Percentiles rank a stretch among this genome's conserved stretches.
These are phyloP conservation scores for Penaeus vannamei DNA, from an alignment of 1,140 invertebrate genomes.

Conservation along the genomic window DNA sequence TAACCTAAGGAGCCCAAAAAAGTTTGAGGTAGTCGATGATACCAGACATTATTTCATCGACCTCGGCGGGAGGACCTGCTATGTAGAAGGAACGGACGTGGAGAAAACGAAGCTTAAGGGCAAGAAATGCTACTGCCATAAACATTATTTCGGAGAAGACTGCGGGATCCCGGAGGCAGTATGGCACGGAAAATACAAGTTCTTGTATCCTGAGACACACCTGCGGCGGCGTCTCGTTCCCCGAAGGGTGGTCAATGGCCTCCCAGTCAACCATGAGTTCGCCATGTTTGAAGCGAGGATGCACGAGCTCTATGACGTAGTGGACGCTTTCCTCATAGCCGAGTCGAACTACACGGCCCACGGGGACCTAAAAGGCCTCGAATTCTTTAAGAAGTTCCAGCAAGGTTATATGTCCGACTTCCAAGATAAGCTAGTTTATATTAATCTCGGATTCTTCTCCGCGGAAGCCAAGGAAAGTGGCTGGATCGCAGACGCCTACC, in stretches of 20 bases:
- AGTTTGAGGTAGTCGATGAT: slow-evolving; percentile 30
- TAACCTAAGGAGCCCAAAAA: neutral
- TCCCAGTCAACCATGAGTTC: slow-evolving; percentile 76
- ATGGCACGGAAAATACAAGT: slow-evolving; percentile 64
- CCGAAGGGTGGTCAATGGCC: slow-evolving; percentile 76
- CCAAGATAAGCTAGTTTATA: slow-evolving; percentile 76
- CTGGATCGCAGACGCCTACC: slow-evolving; percentile 68
- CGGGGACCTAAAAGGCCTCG: slow-evolving; percentile 70
- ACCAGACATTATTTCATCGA: slow-evolving; percentile 10
- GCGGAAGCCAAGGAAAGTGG: slow-evolving; percentile 67
- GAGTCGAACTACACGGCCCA: slow-evolving; percentile 74
- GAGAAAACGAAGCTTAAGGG: slow-evolving; percentile 10
- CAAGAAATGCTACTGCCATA: slow-evolving; percentile 62
- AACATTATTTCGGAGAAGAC: slow-evolving; percentile 68
- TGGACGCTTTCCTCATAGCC: slow-evolving; percentile 79
- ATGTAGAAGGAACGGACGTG: slow-evolving; percentile 52
- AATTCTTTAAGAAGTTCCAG: slow-evolving; percentile 69
- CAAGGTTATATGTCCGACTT: slow-evolving; percentile 69
- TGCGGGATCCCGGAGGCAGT: slow-evolving; percentile 69
- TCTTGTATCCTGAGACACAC: slow-evolving; percentile 31
- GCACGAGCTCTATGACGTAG: slow-evolving; percentile 76
- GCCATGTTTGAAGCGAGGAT: slow-evolving; percentile 77
- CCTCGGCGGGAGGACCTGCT: slow-evolving; percentile 35
- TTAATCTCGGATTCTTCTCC: slow-evolving; percentile 71
- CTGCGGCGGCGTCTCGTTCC: slow-evolving; percentile 73